phyloP scores from a whole-genome alignment of 2,888 invertebrate species.

The Drosophila borborema region DNA sequence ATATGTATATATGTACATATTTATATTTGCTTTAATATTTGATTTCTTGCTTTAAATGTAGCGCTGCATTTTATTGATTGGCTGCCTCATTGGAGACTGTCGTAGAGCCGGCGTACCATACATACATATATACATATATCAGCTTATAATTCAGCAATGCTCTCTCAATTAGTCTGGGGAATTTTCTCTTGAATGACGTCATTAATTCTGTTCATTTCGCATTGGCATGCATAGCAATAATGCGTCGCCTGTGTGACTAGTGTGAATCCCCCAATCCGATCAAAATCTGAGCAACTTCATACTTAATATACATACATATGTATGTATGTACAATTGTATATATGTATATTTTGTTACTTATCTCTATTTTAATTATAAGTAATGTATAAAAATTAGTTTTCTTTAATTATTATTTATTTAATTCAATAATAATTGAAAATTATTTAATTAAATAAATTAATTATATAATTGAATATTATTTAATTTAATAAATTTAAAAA shows the following conservation, averaged over 20 bases:
- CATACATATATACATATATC: neutral
- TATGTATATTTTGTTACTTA: no score
- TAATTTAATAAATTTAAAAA: no score
- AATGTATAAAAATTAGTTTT: neutral
- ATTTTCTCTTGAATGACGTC: constrained; percentile 60
- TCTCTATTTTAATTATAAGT: no score
- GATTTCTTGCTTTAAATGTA: neutral
- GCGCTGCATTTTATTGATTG: neutral
- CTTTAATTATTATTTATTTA: neutral
- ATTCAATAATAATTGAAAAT: no score
- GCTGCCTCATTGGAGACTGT: neutral
- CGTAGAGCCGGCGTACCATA: neutral
- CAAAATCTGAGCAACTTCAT: neutral
- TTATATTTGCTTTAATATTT: neutral
- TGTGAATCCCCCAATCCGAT: constrained; percentile 36
- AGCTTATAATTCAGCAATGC: constrained; percentile 4
- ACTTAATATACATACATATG: neutral
- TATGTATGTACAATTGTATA: neutral
- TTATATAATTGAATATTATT: no score
- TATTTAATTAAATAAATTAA: no score
- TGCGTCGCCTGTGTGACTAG: neutral
- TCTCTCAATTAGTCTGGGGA: constrained; percentile 20
- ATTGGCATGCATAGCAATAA: constrained; percentile 17
- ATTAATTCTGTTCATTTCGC: constrained; percentile 41
- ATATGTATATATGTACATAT: no score